phyloP scores from a whole-genome alignment of 2,113 vertebrate genomes.

The Eptatretus burgeri region DNA sequence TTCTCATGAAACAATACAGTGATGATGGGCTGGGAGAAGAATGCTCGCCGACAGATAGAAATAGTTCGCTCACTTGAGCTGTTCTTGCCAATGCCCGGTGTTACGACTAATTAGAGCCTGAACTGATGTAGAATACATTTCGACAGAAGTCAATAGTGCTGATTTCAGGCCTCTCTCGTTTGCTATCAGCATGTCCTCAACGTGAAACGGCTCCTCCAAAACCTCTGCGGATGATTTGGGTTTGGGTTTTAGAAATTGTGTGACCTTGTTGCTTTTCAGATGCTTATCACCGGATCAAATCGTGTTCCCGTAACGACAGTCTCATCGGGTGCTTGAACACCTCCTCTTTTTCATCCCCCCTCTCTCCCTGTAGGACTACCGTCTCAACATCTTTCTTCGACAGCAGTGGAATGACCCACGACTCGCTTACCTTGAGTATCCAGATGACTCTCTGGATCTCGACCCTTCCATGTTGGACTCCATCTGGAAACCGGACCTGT shows the following conservation, averaged over 20 bases:
- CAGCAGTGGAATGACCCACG: slow-evolving; percentile 97
- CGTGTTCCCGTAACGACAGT: background rate
- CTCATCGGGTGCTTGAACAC: background rate
- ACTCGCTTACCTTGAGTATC: slow-evolving; percentile 80
- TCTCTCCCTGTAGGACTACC: slow-evolving; percentile 60
- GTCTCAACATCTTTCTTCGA: slow-evolving; percentile 96
- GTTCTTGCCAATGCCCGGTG: background rate
- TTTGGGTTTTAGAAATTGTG: background rate
- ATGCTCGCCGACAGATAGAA: no score
- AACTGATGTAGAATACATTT: background rate
- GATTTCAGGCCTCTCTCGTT: background rate
- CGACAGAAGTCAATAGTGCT: background rate
- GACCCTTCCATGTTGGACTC: slow-evolving; percentile 97
- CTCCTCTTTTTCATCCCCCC: background rate
- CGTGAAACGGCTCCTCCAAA: background rate
- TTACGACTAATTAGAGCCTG: background rate
- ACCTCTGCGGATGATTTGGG: background rate
- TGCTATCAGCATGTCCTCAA: background rate
- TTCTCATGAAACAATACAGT: no score
- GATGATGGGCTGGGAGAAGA: no score
- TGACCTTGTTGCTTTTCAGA: background rate
- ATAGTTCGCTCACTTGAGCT: no score
- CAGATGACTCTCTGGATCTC: slow-evolving; percentile 76
- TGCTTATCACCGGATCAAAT: background rate
- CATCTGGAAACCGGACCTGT: slow-evolving; percentile 96